Evolutionary conservation across 1,140 invertebrate species (phyloP), one percentile per base, ranked within the genome.

Genomic region (Drosophila pachea): DNA sequence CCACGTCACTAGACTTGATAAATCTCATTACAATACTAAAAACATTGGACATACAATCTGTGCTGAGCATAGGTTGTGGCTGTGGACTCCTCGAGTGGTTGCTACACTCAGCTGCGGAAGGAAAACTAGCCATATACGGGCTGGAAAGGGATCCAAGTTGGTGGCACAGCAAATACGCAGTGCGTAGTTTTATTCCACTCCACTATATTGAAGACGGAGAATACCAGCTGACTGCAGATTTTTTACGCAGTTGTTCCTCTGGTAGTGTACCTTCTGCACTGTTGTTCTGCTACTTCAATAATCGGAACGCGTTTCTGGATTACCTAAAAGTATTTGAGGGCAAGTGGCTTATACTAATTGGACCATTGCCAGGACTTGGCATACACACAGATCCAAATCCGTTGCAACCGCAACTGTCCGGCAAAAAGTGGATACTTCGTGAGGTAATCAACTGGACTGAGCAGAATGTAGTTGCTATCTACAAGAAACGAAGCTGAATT

Each of bases 271-370:
- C 89, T n/a, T 91, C 91, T 55, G 93, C 93, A 0, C 73, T 95
- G 50, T 74, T 95, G 29, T 95, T 95, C 79, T 95, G 94, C 76
- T 95, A 95, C 76, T 95, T 95, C 76, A 95, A 95, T 72, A 92
- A 94, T 68, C 91, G 91, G 1, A 36, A 58, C 5, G 93, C 93
- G 12, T 95, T 95, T 88, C 62, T 89, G 5, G 88, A 93, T 7
- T 95, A 95, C 77, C 81, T 95, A n/a, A 82, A 90, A 33, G 73
- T 90, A 48, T 95, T 92, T 79, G 77, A 83, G 4, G 94, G 94
- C 2, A 90, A 89, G 22, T 90, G 92, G 45, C 71, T 95, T 5
- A 90, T 95, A 62, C 92, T 95, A 9, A 94, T 95, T 70, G 94
- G 94, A 4, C 94, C 94, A 0, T 90, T 89, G n/a, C 87, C 91